Percentiles rank a stretch among this genome's conserved stretches.
These are phyloP conservation scores for Hemiprocne comata DNA, from an alignment of 2,113 vertebrate genomes.

Conservation along the genomic window DNA sequence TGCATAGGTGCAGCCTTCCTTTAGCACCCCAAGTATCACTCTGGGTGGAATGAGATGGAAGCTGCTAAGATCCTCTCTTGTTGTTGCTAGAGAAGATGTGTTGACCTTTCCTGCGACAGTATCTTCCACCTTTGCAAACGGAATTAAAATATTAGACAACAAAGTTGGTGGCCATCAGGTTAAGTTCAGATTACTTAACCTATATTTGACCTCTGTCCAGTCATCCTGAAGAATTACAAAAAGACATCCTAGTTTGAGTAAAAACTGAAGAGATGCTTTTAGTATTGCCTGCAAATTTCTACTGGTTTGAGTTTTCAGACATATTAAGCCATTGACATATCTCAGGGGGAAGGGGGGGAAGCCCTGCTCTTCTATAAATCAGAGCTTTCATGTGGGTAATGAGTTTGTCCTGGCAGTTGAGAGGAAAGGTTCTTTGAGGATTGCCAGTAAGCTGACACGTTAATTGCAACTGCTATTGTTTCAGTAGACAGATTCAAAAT, in stretches of 20 bases:
- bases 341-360: rapidly evolving
- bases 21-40: conserved; percentile 81
- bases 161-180: not conserved
- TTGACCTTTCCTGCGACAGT: conserved; percentile 78
- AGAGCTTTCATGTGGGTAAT: not conserved
- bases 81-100: conserved; percentile 73
- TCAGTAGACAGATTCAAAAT: not conserved
- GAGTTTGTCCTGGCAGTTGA: not conserved
- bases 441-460: not conserved
- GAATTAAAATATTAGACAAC: not conserved
- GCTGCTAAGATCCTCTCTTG: not conserved
- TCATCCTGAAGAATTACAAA: not conserved
- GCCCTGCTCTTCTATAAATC: not conserved
- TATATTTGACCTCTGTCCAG: not conserved
- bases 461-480: not conserved
- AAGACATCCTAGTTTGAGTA: not conserved
- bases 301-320: not conserved
- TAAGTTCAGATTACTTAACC: not conserved
- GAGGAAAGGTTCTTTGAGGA: not conserved
- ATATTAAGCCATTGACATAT: not conserved
- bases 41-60: conserved; percentile 83
- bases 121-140: conserved; percentile 72
- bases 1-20: conserved; percentile 78
- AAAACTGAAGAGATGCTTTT: not conserved
- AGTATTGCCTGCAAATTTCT: not conserved